Percentiles rank a stretch among this genome's conserved stretches.
These are phyloP conservation scores for Hozukius guyotensis DNA, from an alignment of 2,797 vertebrate species.

Conservation along the genomic window DNA sequence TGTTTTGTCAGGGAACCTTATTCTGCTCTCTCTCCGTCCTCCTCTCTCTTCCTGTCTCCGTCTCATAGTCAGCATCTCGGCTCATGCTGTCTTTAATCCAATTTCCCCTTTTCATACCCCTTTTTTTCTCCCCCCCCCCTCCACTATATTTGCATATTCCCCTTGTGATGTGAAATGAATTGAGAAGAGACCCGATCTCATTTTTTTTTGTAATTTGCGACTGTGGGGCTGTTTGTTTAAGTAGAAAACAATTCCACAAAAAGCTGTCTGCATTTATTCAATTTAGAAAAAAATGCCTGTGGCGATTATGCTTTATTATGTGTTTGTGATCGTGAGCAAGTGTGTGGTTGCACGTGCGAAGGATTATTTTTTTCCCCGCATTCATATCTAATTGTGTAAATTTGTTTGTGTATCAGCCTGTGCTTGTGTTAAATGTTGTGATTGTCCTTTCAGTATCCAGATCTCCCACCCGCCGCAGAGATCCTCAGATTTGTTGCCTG, in stretches of 20 bases:
- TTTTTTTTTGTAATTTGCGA: constrained; percentile 78
- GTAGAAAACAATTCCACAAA: constrained; percentile 75
- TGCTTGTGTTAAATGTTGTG: constrained; percentile 33
- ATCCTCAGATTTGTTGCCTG: constrained; percentile 46
- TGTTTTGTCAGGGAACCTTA: constrained; percentile 50
- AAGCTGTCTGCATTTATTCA: constrained; percentile 69
- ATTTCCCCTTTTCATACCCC: constrained; percentile 60
- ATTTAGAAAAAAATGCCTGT: constrained; percentile 50
- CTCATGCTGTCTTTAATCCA: constrained; percentile 78
- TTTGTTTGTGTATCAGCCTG: constrained; percentile 30
- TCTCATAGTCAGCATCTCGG: constrained; percentile 67
- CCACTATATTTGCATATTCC: constrained; percentile 70
- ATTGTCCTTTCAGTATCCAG: constrained; percentile 38
- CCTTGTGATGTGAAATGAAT: constrained; percentile 76
- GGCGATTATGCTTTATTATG: constrained; percentile 32
- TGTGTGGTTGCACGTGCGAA: constrained; percentile 4
- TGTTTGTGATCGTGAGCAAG: constrained; percentile 12
- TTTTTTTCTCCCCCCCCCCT: background rate
- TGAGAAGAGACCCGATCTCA: constrained; percentile 67
- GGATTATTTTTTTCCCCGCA: background rate
- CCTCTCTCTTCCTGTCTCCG: constrained; percentile 35
- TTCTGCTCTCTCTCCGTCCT: constrained; percentile 7
- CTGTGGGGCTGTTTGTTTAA: constrained; percentile 75
- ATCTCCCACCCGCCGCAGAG: constrained; percentile 25
- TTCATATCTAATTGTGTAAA: constrained; percentile 39